Base-by-base conservation (phyloP, 2,113 vertebrate genomes). In the Cryptotis parvus region DNA sequence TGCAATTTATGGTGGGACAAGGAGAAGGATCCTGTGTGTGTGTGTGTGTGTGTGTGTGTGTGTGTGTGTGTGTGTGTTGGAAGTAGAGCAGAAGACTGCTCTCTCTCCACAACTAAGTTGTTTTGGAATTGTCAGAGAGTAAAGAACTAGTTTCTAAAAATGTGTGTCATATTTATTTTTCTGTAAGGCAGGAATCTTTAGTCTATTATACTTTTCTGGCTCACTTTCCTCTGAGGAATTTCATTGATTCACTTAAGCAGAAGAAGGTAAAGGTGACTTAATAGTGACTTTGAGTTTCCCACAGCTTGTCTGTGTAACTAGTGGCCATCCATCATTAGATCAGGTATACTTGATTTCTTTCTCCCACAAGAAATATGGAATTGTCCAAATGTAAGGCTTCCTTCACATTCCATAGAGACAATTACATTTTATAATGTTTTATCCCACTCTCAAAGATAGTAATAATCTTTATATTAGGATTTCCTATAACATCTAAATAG, bases 201-300 rank as follows among this genome's bases (percentile, higher is more conserved):
- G 41, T 27, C 66, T 29, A 72, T 85, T 55, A 24, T 86, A 24
- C 10, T 68, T 85, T 39, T 73, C 31, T 83, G 41, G 14, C 11
- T 89, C 24, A 31, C 79, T 72, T 79, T 70, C n/a, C 37, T 89
- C 52, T 61, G 66, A 43, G 27, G n/a, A 92, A 72, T 29, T 63
- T 22, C 49, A n/a, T 4, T 75, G 84, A 92, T 43, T 81, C 69
- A 68, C 69, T 87, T 74, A 90, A 35, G 26, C 35, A 90, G 55
- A 77, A 78, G 76, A 75, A 78, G 49, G 45, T 61, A 27, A 90
- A 79, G 33, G 52, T 78, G 39, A 75, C 90, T 91, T 91, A 83
- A 75, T 39, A 72, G 22, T 79, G 70, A 88, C 72, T 77, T 82
- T 20, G 84, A 89, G 63, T 52, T 88, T 66, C 89, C 45, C 37